These are phyloP conservation scores for Labeo rohita DNA, from an alignment of 2,113 vertebrate species.

Conservation along the genomic window DNA sequence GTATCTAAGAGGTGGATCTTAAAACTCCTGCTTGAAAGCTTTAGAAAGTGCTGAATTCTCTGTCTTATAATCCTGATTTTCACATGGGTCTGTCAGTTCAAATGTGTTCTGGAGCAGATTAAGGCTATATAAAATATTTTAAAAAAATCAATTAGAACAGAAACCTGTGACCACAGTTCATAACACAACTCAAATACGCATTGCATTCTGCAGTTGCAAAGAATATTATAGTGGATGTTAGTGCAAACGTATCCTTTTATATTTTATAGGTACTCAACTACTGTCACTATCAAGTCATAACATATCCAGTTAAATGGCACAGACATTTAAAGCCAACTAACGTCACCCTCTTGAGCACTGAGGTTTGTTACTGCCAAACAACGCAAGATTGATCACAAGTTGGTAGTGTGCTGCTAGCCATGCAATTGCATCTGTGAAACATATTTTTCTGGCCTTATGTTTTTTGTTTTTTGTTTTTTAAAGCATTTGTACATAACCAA, in stretches of 20 bases:
- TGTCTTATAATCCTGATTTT: neutral
- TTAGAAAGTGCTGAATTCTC: neutral
- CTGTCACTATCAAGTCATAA: neutral
- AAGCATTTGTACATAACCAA: neutral
- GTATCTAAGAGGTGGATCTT: slow-evolving; percentile 64
- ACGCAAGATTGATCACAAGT: neutral
- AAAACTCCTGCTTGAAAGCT: slow-evolving; percentile 12
- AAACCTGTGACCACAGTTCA: neutral
- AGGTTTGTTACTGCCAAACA: neutral
- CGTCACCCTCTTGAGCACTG: neutral
- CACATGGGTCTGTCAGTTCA: neutral
- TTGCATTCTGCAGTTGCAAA: neutral
- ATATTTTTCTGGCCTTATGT: neutral
- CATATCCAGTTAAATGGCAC: neutral
- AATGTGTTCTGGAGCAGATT: neutral
- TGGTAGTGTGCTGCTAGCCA: neutral
- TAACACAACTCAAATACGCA: neutral
- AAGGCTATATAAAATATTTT: neutral
- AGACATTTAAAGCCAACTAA: neutral
- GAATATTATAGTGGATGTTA: neutral
- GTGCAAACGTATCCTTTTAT: neutral
- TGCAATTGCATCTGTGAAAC: neutral
- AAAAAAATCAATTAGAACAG: neutral
- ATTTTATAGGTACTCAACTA: neutral
- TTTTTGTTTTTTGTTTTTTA: neutral